Evolutionary conservation across 2,113 vertebrate species (phyloP), one percentile per base, ranked within the genome.

Genomic region (Myotis davidii): DNA sequence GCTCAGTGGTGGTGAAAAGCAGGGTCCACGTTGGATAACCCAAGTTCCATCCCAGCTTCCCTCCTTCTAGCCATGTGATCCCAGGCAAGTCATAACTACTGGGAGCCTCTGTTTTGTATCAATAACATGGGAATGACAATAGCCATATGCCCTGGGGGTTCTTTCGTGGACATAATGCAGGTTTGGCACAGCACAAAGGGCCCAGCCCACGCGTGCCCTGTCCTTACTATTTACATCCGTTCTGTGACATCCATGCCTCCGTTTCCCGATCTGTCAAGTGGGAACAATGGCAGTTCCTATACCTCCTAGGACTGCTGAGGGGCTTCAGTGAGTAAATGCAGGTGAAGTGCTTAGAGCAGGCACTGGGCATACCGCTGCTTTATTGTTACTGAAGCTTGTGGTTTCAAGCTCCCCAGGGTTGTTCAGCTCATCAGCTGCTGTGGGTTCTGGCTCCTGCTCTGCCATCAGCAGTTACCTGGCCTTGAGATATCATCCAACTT

Each of bases 21-120:
- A 27, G 56, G 32, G 16, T 32, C 27, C 34, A 18, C 16, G 16
- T 42, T 25, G 25, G n/a, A 73, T 1, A 20, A 83, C 17, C 42
- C 56, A 39, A 32, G 29, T 54, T 32, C 52, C 70, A 65, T 37
- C 42, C 42, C 64, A 32, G 83, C 39, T 76, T 83, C 64, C 13
- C 74, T 79, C 64, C 61, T 42, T 77, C 23, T 14, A 50, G 84
- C n/a, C 87, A 52, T 6, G 48, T 67, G 56, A 14, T 32, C 64
- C 65, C 12, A 0, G 39, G 17, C 74, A 93, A 61, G 79, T 34
- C 3, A 2, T 27, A 50, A 93, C 83, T 39, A 42, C 0, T 4
- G 37, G 25, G 29, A 39, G 45, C 52, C 92, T 95, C 27, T 88
- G 16, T 72, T 96, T 88, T 91, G 32, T 74, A 88, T 50, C 42